Conservation (phyloP, 2,113 vertebrate species). For the Penelope pileata region DNA sequence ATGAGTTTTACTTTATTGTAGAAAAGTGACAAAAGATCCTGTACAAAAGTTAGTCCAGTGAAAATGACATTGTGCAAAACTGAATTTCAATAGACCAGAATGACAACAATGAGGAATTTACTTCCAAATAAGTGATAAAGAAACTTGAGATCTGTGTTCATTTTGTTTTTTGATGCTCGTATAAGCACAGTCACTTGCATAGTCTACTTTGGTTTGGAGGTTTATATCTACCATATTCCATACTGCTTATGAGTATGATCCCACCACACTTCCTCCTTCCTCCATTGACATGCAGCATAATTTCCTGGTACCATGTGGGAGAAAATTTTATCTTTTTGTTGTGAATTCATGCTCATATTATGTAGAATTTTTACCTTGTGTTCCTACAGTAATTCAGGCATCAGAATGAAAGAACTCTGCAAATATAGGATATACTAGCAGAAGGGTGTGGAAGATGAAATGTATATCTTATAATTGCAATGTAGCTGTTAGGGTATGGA, state of each 20-base stretch:
- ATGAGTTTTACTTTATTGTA: not conserved
- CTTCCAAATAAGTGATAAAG: not conserved
- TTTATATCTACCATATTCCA: not conserved
- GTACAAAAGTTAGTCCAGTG: not conserved
- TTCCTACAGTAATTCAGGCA: not conserved
- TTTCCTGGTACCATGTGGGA: not conserved
- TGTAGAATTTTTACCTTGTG: not conserved
- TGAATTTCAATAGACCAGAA: not conserved
- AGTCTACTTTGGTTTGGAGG: not conserved
- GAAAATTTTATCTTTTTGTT: slow-evolving; percentile 1
- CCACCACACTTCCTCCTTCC: not conserved
- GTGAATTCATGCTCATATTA: not conserved
- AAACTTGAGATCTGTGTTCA: not conserved
- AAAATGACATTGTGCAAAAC: not conserved
- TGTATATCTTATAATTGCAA: not conserved
- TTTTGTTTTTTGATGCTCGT: not conserved
- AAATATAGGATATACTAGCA: not conserved
- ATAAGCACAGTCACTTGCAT: not conserved
- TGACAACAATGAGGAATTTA: not conserved
- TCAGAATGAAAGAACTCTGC: not conserved
- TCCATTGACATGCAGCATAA: not conserved
- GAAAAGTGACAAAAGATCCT: not conserved
- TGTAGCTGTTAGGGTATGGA: not conserved
- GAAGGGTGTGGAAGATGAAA: not conserved
- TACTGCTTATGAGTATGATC: not conserved